Percentiles rank a stretch among this genome's conserved stretches.
Conservation (phyloP, 2,888 invertebrate genomes). For the Meta bourneti region DNA sequence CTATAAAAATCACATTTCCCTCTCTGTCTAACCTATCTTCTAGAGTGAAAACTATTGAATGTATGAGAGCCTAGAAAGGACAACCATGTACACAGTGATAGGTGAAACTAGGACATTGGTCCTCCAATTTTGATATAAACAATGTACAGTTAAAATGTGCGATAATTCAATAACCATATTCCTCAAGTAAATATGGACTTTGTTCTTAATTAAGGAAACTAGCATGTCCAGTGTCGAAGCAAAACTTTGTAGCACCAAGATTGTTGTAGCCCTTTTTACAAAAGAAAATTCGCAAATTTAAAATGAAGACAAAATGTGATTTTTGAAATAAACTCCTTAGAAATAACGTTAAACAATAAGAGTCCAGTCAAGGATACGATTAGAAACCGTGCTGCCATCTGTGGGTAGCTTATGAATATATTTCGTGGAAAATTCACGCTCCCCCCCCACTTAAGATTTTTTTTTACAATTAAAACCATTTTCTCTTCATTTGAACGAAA, state of each 20-base stretch:
- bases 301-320: too few relatives aligned
- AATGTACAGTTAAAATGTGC: too few relatives aligned
- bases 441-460: not conserved
- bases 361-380: too few relatives aligned
- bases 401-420: not conserved
- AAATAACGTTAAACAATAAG: too few relatives aligned
- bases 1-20: too few relatives aligned
- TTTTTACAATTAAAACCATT: not conserved
- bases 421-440: not conserved
- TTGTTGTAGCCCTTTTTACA: not conserved
- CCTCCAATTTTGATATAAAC: too few relatives aligned
- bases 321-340: too few relatives aligned
- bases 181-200: not conserved
- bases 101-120: too few relatives aligned
- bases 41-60: too few relatives aligned
- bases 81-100: not conserved
- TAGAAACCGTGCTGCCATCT: conserved; percentile 12
- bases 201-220: not conserved
- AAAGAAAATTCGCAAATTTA: not conserved
- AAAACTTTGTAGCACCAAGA: not conserved
- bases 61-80: not conserved
- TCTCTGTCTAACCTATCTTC: too few relatives aligned
- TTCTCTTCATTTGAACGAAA: not conserved
- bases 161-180: not conserved
- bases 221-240: not conserved